These are phyloP conservation scores for Enteromius anoplus DNA, from an alignment of 2,797 vertebrate genomes.

Conservation along the genomic window DNA sequence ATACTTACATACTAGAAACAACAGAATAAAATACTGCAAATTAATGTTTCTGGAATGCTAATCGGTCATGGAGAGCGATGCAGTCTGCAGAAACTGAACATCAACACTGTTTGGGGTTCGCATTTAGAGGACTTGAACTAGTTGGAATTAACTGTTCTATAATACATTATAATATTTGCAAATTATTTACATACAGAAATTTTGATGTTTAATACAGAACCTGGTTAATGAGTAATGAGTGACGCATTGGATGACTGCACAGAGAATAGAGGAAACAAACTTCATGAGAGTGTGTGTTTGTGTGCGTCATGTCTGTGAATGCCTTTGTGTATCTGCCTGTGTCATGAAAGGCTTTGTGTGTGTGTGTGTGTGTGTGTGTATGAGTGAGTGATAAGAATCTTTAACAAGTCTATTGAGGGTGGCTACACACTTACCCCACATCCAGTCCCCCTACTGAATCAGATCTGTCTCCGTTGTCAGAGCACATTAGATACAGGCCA, in stretches of 20 bases:
- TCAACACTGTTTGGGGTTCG: background rate
- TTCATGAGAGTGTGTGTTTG: background rate
- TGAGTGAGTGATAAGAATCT: conserved; percentile 87
- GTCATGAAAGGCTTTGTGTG: conserved; percentile 11
- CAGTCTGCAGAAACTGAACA: background rate
- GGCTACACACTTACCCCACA: conserved; percentile 94
- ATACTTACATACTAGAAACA: background rate
- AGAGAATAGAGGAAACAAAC: conserved; percentile 32
- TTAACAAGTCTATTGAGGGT: conserved; percentile 95
- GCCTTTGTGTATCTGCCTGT: conserved; percentile 26
- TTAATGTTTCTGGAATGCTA: background rate
- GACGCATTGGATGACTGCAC: conserved; percentile 41
- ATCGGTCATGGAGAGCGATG: background rate
- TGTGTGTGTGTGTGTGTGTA: conserved; percentile 34
- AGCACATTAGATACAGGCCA: conserved; percentile 96
- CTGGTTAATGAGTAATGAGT: conserved; percentile 45
- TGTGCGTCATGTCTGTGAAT: conserved; percentile 9
- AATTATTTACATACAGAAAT: conserved; percentile 32
- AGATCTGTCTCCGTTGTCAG: conserved; percentile 99
- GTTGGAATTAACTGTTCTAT: background rate
- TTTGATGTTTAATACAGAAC: conserved; percentile 6
- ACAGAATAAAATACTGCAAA: background rate
- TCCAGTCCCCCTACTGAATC: conserved; percentile 96
- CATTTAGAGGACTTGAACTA: background rate
- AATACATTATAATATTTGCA: conserved; percentile 24